These are phyloP conservation scores for Peromyscus attwateri DNA, from an alignment of 2,797 vertebrate species.

Conservation along the genomic window DNA sequence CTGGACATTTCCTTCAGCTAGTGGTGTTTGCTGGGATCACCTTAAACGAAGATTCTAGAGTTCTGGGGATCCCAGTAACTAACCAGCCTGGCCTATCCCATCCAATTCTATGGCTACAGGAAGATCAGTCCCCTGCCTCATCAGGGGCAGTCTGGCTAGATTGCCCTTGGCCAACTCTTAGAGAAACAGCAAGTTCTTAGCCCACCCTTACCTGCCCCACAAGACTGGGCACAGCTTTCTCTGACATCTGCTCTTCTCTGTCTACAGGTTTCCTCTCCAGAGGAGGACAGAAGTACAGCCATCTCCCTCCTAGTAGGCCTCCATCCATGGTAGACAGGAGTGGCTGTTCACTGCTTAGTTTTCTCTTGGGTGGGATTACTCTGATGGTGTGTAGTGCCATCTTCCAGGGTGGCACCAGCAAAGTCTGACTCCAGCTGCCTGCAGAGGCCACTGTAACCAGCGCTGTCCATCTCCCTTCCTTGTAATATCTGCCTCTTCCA, in stretches of 20 bases:
- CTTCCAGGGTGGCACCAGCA: neutral
- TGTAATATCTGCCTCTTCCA: neutral
- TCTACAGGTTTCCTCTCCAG: neutral
- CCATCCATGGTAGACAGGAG: neutral
- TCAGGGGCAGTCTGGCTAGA: neutral
- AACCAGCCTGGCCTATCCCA: neutral
- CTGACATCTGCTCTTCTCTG: neutral
- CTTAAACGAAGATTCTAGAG: neutral
- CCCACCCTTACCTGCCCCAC: neutral
- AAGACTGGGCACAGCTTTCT: neutral
- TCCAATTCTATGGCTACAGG: neutral
- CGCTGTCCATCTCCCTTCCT: neutral
- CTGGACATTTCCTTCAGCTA: neutral
- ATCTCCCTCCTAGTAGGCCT: neutral
- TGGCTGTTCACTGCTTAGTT: neutral
- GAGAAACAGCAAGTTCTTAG: neutral
- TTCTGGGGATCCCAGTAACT: neutral
- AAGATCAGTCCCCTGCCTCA: neutral
- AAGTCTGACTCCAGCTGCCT: neutral
- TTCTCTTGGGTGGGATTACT: neutral
- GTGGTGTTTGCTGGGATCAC: neutral
- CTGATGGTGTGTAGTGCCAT: neutral
- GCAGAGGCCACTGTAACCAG: neutral
- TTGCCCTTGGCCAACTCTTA: neutral
- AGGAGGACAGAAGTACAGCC: neutral